Conservation (phyloP, 2,797 vertebrate species). For the Hephaestus fuliginosus region DNA sequence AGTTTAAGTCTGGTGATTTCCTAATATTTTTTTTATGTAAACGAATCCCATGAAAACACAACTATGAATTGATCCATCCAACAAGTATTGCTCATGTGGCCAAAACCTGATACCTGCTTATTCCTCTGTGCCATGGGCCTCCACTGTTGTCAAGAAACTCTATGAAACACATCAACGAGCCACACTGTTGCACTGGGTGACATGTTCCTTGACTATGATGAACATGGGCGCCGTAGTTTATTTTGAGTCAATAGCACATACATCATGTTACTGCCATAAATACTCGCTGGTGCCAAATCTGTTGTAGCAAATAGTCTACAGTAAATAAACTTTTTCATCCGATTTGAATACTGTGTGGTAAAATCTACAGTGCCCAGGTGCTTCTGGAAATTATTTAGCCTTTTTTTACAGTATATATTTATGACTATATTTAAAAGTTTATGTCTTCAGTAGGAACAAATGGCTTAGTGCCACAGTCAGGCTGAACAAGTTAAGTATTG, state of each 20-base stretch:
- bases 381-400: not conserved
- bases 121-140: not conserved
- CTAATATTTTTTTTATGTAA: not conserved
- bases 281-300: not conserved
- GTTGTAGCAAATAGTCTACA: not conserved
- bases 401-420: not conserved
- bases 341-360: not conserved
- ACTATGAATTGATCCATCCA: not conserved
- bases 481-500: not conserved
- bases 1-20: not conserved
- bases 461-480: not conserved
- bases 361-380: not conserved
- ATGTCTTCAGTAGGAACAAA: not conserved
- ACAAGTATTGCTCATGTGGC: not conserved
- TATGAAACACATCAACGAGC: not conserved
- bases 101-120: not conserved
- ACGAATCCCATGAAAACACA: not conserved
- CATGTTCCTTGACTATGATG: not conserved
- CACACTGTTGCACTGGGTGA: not conserved
- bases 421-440: not conserved
- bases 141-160: not conserved
- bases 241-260: not conserved
- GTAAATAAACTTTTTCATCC: not conserved
- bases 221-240: not conserved
- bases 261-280: not conserved